Percentiles rank a stretch among this genome's conserved stretches.
These are phyloP conservation scores for Burhinus oedicnemus DNA, from an alignment of 2,113 vertebrate genomes.

Conservation along the genomic window DNA sequence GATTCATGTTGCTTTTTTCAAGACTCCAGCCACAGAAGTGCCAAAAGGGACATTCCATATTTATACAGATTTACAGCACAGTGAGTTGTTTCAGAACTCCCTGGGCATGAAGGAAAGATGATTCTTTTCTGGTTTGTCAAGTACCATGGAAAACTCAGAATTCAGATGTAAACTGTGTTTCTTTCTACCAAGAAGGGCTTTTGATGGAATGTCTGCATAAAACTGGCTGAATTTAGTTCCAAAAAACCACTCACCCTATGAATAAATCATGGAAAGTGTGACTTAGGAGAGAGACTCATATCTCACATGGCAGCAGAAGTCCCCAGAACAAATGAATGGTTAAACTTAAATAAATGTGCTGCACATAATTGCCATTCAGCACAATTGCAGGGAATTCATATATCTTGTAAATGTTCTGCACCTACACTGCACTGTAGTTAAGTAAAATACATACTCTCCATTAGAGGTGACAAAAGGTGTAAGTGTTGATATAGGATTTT, in stretches of 20 bases:
- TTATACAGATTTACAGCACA: neutral
- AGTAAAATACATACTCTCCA: neutral
- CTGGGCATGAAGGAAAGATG: neutral
- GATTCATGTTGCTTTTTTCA: neutral
- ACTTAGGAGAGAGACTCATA: neutral
- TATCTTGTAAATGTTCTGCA: neutral
- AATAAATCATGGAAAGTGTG: neutral
- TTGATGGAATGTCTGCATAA: neutral
- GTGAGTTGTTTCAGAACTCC: neutral
- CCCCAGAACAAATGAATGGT: neutral
- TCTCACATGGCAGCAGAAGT: neutral
- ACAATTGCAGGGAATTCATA: neutral
- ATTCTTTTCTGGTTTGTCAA: neutral
- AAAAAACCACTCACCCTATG: neutral
- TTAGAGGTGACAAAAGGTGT: neutral
- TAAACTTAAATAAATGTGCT: neutral
- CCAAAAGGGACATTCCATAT: neutral
- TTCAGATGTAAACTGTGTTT: neutral
- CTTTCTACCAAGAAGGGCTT: neutral
- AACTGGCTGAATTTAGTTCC: neutral
- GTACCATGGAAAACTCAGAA: neutral
- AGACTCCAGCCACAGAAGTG: neutral
- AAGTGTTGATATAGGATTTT: neutral
- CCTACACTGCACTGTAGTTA: neutral
- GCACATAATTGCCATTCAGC: neutral